Evolutionary conservation across 64 coral and sea anemone species (phyloP).

Genomic region (Stichodactyla mertensii): DNA sequence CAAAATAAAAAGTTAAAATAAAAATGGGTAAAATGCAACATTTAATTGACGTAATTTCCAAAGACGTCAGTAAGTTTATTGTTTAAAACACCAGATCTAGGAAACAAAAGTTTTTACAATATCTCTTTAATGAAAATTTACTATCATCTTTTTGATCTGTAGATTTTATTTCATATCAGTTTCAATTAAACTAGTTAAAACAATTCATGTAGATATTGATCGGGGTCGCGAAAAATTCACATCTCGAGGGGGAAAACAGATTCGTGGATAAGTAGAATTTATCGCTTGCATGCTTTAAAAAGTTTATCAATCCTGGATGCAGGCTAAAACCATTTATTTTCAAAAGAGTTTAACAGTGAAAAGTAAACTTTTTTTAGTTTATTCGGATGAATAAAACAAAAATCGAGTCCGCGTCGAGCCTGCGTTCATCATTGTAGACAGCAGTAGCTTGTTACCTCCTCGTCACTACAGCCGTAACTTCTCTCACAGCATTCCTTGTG

Average conservation of each 20-base stretch:
- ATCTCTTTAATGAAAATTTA: no score
- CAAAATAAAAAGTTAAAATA: no score
- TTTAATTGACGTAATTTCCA: no score
- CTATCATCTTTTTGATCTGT: no score
- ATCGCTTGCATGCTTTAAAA: neutral
- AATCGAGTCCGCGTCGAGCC: neutral
- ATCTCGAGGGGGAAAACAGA: neutral
- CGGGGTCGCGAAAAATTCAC: no score
- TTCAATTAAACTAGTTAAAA: no score
- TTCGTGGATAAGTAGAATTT: neutral
- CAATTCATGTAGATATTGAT: no score
- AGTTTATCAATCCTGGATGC: neutral
- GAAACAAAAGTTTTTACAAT: no score
- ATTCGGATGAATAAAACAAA: neutral
- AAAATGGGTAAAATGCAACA: no score
- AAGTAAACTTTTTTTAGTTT: neutral
- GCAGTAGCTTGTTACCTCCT: constrained; percentile 9
- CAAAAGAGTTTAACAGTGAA: neutral
- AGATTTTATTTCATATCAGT: no score
- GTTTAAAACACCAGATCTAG: no score
- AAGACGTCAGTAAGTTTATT: no score
- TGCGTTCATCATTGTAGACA: neutral
- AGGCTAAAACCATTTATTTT: neutral
- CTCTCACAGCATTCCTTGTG: neutral
- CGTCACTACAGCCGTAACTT: neutral